These are phyloP conservation scores for Spinus pinus DNA, from an alignment of 2,797 vertebrate species.

Conservation along the genomic window DNA sequence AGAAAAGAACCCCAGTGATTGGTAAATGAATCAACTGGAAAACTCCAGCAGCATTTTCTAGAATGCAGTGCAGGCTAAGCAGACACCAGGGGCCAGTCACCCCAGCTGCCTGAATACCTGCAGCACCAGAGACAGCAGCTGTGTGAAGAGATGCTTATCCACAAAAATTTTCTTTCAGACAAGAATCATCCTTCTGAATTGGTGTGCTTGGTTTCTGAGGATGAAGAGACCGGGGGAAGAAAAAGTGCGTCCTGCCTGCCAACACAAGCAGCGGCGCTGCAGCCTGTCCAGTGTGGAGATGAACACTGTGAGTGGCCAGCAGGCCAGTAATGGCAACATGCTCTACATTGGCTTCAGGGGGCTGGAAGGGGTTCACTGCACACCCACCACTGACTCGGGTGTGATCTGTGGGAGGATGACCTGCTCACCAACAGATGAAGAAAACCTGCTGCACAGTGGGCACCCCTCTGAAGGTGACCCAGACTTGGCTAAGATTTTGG, in stretches of 20 bases:
- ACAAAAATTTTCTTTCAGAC: slow-evolving; percentile 74
- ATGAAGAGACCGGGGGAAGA: slow-evolving; percentile 93
- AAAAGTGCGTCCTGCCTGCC: slow-evolving; percentile 82
- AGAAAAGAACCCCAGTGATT: background rate
- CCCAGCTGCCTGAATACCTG: background rate
- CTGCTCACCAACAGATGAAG: slow-evolving; percentile 77
- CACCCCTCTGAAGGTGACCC: slow-evolving; percentile 75
- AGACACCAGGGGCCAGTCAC: background rate
- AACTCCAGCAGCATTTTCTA: background rate
- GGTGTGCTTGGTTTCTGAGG: slow-evolving; percentile 95
- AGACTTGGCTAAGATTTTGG: slow-evolving; percentile 80
- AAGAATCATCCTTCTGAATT: slow-evolving; percentile 90
- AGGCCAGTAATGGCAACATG: slow-evolving; percentile 82
- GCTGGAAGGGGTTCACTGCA: slow-evolving; percentile 81
- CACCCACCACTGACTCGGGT: slow-evolving; percentile 78
- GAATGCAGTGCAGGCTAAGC: background rate
- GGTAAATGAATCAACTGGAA: background rate
- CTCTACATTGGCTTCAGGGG: slow-evolving; percentile 86
- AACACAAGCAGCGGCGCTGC: slow-evolving; percentile 80
- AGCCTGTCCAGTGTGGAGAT: slow-evolving; percentile 88
- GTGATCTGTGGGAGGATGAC: slow-evolving; percentile 80
- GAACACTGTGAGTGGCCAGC: slow-evolving; percentile 73
- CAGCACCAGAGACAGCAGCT: background rate
- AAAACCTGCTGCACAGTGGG: slow-evolving; percentile 73
- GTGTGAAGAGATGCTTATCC: background rate